Evolutionary conservation across 2,113 vertebrate species (phyloP), one percentile per base, ranked within the genome.

Genomic region (Oophaga pumilio): DNA sequence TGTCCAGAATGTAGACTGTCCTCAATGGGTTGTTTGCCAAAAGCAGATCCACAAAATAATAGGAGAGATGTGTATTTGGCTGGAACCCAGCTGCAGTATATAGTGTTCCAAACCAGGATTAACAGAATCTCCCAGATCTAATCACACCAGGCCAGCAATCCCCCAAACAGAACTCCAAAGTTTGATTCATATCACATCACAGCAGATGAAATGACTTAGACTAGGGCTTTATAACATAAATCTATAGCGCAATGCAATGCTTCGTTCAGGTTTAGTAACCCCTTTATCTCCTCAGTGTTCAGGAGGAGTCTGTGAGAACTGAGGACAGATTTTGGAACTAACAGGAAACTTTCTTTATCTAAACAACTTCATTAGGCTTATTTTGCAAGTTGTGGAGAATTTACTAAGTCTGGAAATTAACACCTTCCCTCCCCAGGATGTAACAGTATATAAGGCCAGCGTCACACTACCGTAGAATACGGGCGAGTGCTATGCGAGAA

Each of bases 51-150:
- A 56, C 50, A 26, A 78, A 62, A 76, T 76, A 81, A 76, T 62
- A 74, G 20, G 68, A 52, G 20, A 82, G 33, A 76, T 76, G 56
- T 76, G 49, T 83, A 56, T 68, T 43, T 79, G 85, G 62, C 76
- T 43, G 71, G 11, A 18, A 49, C 17, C 62, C 56, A 82, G 69
- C 56, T 22, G 68, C 71, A 11, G 69, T 52, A 71, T 87, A 76
- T 17, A 74, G 53, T 24, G 18, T 83, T 87, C 76, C 79, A 76
- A 68, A n/a, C n/a, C 28, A 83, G 68, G 43, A 82, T 87, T 83
- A 82, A 76, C 43, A 22, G 69, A 83, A 87, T 83, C 86, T 87
- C 50, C 28, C 15, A 82, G 83, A 87, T 87, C 86, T 49, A 87
- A 81, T 87, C 79, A 76, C 68, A 64, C 69, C 62, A 78, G 60